These are phyloP conservation scores for Platalea minor DNA, from an alignment of 2,797 vertebrate species.

Conservation along the genomic window DNA sequence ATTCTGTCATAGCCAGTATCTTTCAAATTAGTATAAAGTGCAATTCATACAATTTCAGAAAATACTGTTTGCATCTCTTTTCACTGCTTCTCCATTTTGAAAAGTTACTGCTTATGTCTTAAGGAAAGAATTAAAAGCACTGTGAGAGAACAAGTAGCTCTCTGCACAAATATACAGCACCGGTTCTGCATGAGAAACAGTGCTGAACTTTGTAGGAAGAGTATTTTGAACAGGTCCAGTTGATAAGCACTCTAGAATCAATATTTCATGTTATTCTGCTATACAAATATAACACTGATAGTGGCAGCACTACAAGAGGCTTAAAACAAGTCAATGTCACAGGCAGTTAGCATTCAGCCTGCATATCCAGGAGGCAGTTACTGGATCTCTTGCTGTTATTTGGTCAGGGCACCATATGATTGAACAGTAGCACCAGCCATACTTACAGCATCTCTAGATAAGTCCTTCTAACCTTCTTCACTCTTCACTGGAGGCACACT, in stretches of 20 bases:
- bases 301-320: neutral
- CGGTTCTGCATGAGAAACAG: neutral
- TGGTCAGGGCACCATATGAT: neutral
- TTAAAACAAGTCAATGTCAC: neutral
- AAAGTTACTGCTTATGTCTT: neutral
- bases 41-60: neutral
- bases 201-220: neutral
- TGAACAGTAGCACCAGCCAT: neutral
- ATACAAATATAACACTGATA: conserved; percentile 34
- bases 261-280: conserved; percentile 44
- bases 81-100: neutral
- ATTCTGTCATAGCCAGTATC: neutral
- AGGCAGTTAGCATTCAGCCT: neutral
- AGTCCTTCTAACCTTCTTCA: neutral
- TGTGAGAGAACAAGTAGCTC: neutral
- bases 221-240: conserved; percentile 2
- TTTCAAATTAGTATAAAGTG: neutral
- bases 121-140: neutral
- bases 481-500: neutral
- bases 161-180: neutral
- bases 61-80: neutral
- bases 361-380: neutral
- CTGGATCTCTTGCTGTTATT: neutral
- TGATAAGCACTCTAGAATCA: conserved; percentile 51
- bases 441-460: neutral